Base-by-base conservation (phyloP, 2,888 invertebrate species). In the Lasius fuliginosus region DNA sequence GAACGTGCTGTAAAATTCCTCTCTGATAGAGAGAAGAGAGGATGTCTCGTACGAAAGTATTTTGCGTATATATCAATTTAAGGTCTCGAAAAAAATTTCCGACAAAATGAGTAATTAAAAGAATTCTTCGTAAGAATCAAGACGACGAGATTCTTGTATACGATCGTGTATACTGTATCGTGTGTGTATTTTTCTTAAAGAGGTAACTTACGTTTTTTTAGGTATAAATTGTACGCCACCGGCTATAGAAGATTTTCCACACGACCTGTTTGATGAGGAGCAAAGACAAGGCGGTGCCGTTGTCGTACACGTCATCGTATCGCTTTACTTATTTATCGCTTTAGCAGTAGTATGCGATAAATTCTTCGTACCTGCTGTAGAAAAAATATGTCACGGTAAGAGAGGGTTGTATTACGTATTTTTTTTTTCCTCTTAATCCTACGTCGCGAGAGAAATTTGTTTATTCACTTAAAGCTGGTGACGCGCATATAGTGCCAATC, bases 331-430 rank as follows among this genome's bases (percentile, higher is more conserved):
- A 93, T 97, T 97, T 94, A 95, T 96, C 87, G 96, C 96, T 40
- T 95, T 97, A 91, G 97, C 96, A 74, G 95, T 97, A 91, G 96
- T 97, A 90, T 97, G 97, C 94, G 97, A 97, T 93, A 96, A 96
- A 92, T 97, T 96, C 94, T 97, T 97, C 93, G 97, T 97, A 85
- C 96, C 97, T 82, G 96, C 96, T 68, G 96, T 97, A 90, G 96
- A 96, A 94, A 95, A 95, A 92, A 96, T 97, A 92, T 96, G 96
- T 93, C 96, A 96, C 93, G 96, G 96, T 96, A 95, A 90, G 53
- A 90, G 53, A 53, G 90, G 46, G n/a, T 65, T 60, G 69, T 27
- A 67, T 58, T 82, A 42, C 62, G 15, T 62, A 67, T 85, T 85
- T 75, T 23, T 77, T 46, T 18, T 49, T 18, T 6, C 5, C 2